phyloP scores from a whole-genome alignment of 2,797 vertebrate genomes.

The Neosilurus mollespiculum region DNA sequence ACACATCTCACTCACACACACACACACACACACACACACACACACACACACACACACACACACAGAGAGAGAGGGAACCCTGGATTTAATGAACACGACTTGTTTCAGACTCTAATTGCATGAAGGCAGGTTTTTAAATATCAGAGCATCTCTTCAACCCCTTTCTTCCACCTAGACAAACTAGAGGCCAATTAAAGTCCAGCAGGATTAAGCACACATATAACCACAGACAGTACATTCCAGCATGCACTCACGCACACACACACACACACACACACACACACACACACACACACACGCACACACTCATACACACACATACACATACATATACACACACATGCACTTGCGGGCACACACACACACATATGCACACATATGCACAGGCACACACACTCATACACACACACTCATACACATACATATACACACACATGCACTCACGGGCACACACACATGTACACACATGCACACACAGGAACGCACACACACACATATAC shows the following conservation, averaged over 20 bases:
- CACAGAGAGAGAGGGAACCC: not conserved
- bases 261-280: slow-evolving; percentile 25
- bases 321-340: slow-evolving; percentile 22
- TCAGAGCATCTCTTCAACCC: slow-evolving; percentile 60
- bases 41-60: not conserved
- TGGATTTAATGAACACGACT: slow-evolving; percentile 31
- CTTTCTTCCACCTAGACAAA: slow-evolving; percentile 69
- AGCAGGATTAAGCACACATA: slow-evolving; percentile 67
- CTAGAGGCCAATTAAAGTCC: slow-evolving; percentile 74
- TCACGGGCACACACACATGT: too few species aligned
- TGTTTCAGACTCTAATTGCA: slow-evolving; percentile 55
- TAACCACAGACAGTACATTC: slow-evolving; percentile 7
- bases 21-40: slow-evolving; percentile 12
- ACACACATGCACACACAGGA: too few species aligned
- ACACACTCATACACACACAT: slow-evolving; percentile 40
- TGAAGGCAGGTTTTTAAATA: slow-evolving; percentile 58
- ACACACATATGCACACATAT: too few species aligned
- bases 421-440: too few species aligned
- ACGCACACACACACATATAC: too few species aligned
- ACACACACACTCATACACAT: too few species aligned
- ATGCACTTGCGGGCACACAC: too few species aligned
- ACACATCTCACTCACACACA: not conserved
- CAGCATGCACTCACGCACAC: not conserved
- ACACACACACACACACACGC: slow-evolving; percentile 35
- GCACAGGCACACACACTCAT: too few species aligned